These are phyloP conservation scores for Heliconius hermathena DNA, from an alignment of 1,140 invertebrate genomes.

Conservation along the genomic window DNA sequence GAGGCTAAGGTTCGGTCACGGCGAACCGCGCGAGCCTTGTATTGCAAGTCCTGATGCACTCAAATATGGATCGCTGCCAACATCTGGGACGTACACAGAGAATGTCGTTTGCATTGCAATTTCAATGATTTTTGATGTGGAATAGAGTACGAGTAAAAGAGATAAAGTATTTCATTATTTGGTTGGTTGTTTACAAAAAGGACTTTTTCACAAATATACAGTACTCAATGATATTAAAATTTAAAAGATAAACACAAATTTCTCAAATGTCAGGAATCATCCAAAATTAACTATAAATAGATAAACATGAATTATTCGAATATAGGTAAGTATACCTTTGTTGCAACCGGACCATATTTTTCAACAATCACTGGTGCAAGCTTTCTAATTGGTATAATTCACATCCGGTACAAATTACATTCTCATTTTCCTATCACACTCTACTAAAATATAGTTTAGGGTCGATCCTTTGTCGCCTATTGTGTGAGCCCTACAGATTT, in stretches of 20 bases:
- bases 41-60: slow-evolving; percentile 38
- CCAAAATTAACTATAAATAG: slow-evolving; percentile 18
- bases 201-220: too few species aligned
- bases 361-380: slow-evolving; percentile 5
- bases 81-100: slow-evolving; percentile 25
- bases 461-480: slow-evolving; percentile 29
- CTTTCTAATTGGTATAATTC: slow-evolving; percentile 59
- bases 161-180: background rate
- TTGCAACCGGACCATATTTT: slow-evolving; percentile 28
- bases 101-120: background rate
- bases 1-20: slow-evolving; percentile 49
- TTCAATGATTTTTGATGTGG: slow-evolving; percentile 11
- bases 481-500: slow-evolving; percentile 40
- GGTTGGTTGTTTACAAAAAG: too few species aligned
- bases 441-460: slow-evolving; percentile 17
- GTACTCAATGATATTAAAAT: too few species aligned
- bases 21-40: slow-evolving; percentile 49
- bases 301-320: slow-evolving; percentile 1
- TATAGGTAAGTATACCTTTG: slow-evolving; percentile 22
- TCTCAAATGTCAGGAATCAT: slow-evolving; percentile 22
- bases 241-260: background rate
- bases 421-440: slow-evolving; percentile 36
- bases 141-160: background rate
- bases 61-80: slow-evolving; percentile 52
- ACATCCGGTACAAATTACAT: slow-evolving; percentile 47